These are phyloP conservation scores for Cynaeus angustus DNA, from an alignment of 2,888 invertebrate species.

Conservation along the genomic window DNA sequence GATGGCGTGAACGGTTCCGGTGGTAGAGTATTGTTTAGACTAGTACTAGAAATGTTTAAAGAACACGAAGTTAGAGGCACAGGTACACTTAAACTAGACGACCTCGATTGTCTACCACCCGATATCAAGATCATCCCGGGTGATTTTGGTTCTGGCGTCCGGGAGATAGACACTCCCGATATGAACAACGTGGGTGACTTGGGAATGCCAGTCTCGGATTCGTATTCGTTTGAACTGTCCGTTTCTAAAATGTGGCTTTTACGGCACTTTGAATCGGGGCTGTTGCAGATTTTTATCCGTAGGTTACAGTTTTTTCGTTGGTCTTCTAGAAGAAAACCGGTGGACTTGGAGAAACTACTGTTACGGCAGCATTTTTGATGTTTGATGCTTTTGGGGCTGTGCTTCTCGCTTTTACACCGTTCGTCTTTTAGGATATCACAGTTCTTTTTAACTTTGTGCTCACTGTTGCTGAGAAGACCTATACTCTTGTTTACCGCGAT, in stretches of 20 bases:
- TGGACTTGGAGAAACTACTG: constrained; percentile 68
- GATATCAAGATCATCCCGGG: constrained; percentile 68
- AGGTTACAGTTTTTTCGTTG: constrained; percentile 65
- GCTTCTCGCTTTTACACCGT: constrained; percentile 64
- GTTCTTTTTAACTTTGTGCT: constrained; percentile 61
- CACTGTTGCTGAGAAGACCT: constrained; percentile 65
- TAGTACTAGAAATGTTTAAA: constrained; percentile 68
- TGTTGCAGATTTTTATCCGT: constrained; percentile 69
- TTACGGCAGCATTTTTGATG: constrained; percentile 62
- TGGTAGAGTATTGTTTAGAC: constrained; percentile 66
- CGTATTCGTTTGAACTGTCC: constrained; percentile 74
- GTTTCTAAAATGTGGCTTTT: constrained; percentile 69
- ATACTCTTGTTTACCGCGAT: constrained; percentile 71
- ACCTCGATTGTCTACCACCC: constrained; percentile 71
- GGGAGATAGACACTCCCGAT: constrained; percentile 75
- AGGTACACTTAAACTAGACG: constrained; percentile 73
- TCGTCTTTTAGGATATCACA: constrained; percentile 55
- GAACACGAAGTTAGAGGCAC: constrained; percentile 68
- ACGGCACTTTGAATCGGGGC: constrained; percentile 61
- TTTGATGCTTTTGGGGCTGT: constrained; percentile 64
- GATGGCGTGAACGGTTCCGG: constrained; percentile 69
- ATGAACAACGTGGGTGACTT: constrained; percentile 76
- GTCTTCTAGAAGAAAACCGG: constrained; percentile 67
- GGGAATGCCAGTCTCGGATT: constrained; percentile 76
- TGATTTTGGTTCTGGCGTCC: constrained; percentile 73